A percentile compares a stretch with the other conserved stretches of the same genome.
Evolutionary conservation across 1,140 invertebrate species (phyloP).

Genomic region (Planococcus citri): DNA sequence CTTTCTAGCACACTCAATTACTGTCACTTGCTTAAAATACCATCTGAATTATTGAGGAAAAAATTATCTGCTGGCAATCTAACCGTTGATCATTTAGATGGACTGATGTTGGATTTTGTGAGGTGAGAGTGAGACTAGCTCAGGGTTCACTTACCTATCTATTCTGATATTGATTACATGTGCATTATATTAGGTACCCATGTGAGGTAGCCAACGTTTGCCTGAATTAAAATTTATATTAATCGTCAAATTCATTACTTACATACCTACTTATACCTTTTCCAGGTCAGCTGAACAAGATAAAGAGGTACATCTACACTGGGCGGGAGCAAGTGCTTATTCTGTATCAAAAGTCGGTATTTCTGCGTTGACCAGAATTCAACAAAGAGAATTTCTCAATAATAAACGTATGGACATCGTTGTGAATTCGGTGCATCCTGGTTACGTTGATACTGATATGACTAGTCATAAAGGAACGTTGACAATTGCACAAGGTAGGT

Average conservation of each 20-base stretch:
- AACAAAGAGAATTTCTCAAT: conserved; percentile 44
- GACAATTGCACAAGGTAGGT: conserved; percentile 48
- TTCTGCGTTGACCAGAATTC: conserved; percentile 48
- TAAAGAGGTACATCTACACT: conserved; percentile 38
- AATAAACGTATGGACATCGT: conserved; percentile 39
- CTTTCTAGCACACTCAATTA: conserved; percentile 50
- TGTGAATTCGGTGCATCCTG: conserved; percentile 53
- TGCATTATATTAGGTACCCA: too few relatives aligned
- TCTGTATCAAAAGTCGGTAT: conserved; percentile 57
- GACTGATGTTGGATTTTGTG: conserved; percentile 52
- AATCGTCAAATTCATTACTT: too few relatives aligned
- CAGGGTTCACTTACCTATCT: too few relatives aligned
- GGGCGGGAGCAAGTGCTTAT: conserved; percentile 57
- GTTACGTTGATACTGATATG: conserved; percentile 64
- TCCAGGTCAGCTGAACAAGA: conserved; percentile 22
- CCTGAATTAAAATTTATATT: too few relatives aligned
- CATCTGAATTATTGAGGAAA: conserved; percentile 39
- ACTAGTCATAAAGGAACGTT: conserved; percentile 49
- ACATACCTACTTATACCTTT: too few relatives aligned
- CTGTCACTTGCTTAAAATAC: conserved; percentile 45
- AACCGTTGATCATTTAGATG: conserved; percentile 42
- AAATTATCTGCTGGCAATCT: conserved; percentile 40
- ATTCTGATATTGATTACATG: too few relatives aligned
- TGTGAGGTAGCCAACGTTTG: too few relatives aligned
- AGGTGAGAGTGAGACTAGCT: too few relatives aligned